phyloP scores from a whole-genome alignment of 2,888 invertebrate genomes.

The Melinaea menophilus region DNA sequence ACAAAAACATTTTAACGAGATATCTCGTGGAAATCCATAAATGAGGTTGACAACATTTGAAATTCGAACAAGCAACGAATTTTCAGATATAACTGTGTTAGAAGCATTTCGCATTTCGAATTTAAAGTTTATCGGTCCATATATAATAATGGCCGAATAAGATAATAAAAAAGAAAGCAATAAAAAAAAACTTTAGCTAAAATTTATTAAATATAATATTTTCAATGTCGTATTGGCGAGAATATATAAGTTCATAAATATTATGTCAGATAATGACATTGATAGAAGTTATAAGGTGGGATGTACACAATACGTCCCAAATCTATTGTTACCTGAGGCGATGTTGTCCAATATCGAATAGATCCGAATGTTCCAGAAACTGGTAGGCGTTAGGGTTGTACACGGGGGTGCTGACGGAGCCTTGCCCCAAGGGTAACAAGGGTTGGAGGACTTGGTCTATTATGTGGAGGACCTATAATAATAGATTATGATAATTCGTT shows the following conservation, averaged over 20 bases:
- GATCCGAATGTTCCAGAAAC: conserved; percentile 87
- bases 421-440: conserved; percentile 80
- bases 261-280: not conserved
- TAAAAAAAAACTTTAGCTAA: not conserved
- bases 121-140: not conserved
- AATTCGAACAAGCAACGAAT: conserved; percentile 4
- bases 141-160: too few species aligned
- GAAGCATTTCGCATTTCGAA: not conserved
- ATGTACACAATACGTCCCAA: conserved; percentile 3
- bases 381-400: conserved; percentile 90
- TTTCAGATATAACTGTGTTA: not conserved
- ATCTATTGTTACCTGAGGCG: conserved; percentile 81
- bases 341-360: conserved; percentile 83
- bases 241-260: too few species aligned
- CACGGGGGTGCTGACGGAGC: conserved; percentile 77
- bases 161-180: too few species aligned
- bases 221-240: too few species aligned
- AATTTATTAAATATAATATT: not conserved
- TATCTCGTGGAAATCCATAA: conserved; percentile 15
- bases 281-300: not conserved
- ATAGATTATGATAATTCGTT: not conserved
- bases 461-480: conserved; percentile 86
- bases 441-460: conserved; percentile 93
- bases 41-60: conserved; percentile 11
- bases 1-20: conserved; percentile 18